Percentiles rank a stretch among this genome's conserved stretches.
These are phyloP conservation scores for Procambarus clarkii DNA, from an alignment of 1,140 invertebrate genomes.

Conservation along the genomic window DNA sequence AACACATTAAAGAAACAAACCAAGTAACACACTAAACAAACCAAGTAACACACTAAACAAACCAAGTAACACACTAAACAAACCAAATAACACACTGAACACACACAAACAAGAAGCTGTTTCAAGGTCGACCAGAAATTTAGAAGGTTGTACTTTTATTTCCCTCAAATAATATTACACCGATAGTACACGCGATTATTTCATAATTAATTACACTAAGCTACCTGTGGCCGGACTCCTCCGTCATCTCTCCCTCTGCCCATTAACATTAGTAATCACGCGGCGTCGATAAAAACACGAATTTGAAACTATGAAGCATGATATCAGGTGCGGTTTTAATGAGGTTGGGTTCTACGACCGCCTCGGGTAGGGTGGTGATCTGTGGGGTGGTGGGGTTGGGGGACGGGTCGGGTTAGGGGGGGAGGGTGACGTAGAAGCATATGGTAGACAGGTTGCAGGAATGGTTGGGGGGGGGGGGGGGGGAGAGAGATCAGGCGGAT, in stretches of 20 bases:
- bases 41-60: too few species aligned
- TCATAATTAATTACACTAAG: constrained; percentile 2
- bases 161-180: not conserved
- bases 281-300: not conserved
- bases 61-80: too few species aligned
- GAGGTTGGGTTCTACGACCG: not conserved
- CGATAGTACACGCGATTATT: constrained; percentile 11
- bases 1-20: too few species aligned
- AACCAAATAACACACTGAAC: too few species aligned
- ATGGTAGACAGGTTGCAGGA: not conserved
- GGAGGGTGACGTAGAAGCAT: not conserved
- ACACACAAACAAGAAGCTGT: too few species aligned
- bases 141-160: too few species aligned
- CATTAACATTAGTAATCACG: constrained; percentile 19
- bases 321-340: not conserved
- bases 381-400: not conserved
- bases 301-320: not conserved
- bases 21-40: too few species aligned
- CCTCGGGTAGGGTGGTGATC: not conserved
- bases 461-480: too few species aligned
- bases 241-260: not conserved
- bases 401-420: not conserved
- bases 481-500: not conserved
- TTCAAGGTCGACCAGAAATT: too few species aligned
- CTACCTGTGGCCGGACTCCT: not conserved